Base-by-base conservation (phyloP, 2,888 invertebrate genomes). In the Biston betularia region DNA sequence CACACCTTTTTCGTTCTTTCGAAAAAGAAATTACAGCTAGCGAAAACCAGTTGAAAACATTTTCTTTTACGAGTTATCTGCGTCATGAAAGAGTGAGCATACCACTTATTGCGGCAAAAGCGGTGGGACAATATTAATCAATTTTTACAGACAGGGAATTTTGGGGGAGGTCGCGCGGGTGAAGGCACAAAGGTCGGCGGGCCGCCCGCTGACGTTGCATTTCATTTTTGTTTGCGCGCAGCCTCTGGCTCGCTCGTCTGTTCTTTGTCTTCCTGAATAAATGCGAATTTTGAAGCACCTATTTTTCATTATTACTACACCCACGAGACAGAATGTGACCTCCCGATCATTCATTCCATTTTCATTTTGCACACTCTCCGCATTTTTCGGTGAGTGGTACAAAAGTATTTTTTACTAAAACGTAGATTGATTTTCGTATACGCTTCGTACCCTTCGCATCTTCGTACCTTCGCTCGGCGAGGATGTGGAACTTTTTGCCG, bases 61-160 rank as follows among this genome's bases (percentile, higher is more conserved):
- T 86, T 87, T 82, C 83, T 84, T 86, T 86, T 77, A 80, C 80
- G 77, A 81, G 78, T 82, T 82, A 76, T 78, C 75, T 80, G 75
- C 72, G 74, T 79, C 79, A 79, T 80, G 79, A 85, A 82, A 82
- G 79, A 83, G 81, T 79, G 82, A 83, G 79, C 81, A 81, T 81
- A 83, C 81, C 85, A 84, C 84, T 86, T 85, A 87, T 82, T 81
- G 82, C 82, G 82, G 82, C 79, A 80, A 78, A 83, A 79, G 82
- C 80, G 80, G 82, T 80, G 82, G 85, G 85, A 84, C 85, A 86
- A 87, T 88, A 89, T 90, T 90, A 90, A 91, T 90, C 88, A 90
- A 89, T 90, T 90, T 90, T 89, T 87, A 87, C 87, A 86, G 79
- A 85, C 83, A 82, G 84, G 83, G 84, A 83, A 87, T 89, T 90